Conservation (phyloP, 2,888 invertebrate species). For the Athrips mouffetella region DNA sequence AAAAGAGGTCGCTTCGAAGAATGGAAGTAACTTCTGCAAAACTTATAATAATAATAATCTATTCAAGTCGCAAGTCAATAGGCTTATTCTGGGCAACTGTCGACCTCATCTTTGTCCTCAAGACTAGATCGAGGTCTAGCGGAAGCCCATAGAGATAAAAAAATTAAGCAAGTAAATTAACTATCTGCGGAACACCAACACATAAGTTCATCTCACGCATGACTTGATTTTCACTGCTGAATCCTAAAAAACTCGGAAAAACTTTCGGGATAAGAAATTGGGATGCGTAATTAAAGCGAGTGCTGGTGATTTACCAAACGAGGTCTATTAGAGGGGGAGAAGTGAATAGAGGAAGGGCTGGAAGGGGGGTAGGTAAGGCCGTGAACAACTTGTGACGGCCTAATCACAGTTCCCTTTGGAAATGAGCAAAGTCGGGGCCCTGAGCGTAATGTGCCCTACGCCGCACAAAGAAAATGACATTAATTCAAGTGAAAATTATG, state of each 20-base stretch:
- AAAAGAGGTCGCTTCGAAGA: no score
- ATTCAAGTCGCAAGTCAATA: no score
- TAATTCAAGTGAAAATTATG: not conserved
- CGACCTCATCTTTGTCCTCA: no score
- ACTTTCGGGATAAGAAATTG: conserved; percentile 45
- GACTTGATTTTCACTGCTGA: not conserved
- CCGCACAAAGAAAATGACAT: not conserved
- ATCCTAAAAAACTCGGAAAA: conserved; percentile 30
- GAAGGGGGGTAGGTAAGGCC: conserved; percentile 20
- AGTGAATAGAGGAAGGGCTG: conserved; percentile 15
- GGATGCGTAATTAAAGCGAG: conserved; percentile 56
- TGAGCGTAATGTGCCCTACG: conserved; percentile 40
- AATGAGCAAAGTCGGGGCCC: conserved; percentile 41
- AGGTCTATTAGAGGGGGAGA: conserved; percentile 44
- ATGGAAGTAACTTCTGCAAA: no score
- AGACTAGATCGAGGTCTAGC: no score
- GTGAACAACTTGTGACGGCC: conserved; percentile 50
- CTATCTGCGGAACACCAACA: not conserved
- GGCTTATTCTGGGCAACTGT: no score
- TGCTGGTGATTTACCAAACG: conserved; percentile 53
- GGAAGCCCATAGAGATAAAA: not conserved
- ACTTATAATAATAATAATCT: no score
- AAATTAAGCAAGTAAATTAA: not conserved
- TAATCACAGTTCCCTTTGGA: conserved; percentile 41
- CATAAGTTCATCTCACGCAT: not conserved